These are phyloP conservation scores for Corythornis madagascariensis DNA, from an alignment of 2,113 vertebrate species.

Conservation along the genomic window DNA sequence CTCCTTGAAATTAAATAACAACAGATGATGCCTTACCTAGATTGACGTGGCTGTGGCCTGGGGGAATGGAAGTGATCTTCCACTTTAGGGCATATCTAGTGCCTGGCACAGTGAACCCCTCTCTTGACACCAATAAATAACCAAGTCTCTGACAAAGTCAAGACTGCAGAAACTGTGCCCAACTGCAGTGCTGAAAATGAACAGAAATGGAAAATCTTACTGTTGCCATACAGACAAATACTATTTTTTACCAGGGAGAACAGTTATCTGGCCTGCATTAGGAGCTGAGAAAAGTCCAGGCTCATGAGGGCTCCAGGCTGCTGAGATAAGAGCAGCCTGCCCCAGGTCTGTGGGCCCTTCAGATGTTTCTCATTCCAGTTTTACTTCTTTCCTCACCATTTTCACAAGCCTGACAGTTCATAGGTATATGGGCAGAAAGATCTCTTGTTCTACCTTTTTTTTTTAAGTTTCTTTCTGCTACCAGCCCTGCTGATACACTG, in stretches of 20 bases:
- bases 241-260: not conserved
- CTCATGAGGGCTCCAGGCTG: not conserved
- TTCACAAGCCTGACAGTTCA: not conserved
- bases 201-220: not conserved
- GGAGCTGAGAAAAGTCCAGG: not conserved
- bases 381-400: not conserved
- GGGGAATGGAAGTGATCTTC: not conserved
- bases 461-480: not conserved
- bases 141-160: not conserved
- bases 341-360: not conserved
- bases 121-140: not conserved
- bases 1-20: constrained; percentile 28
- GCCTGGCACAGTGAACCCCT: not conserved
- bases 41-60: not conserved
- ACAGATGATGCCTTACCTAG: constrained; percentile 58
- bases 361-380: not conserved
- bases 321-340: not conserved
- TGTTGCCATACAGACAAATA: not conserved
- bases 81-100: not conserved
- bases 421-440: not conserved
- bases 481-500: not conserved
- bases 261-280: not conserved
- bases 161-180: not conserved
- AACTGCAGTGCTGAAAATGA: not conserved
- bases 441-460: not conserved